Evolutionary conservation across 2,113 vertebrate species (phyloP).

Genomic region (Thunnus thynnus): DNA sequence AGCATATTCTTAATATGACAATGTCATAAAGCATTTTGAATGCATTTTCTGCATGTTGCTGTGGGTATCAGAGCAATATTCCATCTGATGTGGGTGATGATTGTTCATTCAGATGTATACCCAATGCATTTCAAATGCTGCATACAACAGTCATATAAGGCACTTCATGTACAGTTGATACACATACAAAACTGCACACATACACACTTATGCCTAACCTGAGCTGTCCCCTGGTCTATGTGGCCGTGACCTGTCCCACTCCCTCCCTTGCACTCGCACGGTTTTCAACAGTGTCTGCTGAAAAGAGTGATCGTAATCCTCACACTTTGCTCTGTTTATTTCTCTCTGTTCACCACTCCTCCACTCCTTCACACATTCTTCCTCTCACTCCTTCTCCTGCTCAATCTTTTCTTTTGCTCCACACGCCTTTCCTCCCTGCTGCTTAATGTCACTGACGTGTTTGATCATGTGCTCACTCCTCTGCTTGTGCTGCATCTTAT

Average conservation of each 20-base stretch:
- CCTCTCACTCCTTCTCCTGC: slow-evolving; percentile 51
- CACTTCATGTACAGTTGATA: slow-evolving; percentile 15
- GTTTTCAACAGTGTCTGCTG: slow-evolving; percentile 80
- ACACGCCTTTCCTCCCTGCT: slow-evolving; percentile 37
- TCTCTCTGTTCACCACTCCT: slow-evolving; percentile 78
- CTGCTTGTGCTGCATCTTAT: slow-evolving; percentile 47
- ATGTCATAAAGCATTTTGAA: slow-evolving; percentile 48
- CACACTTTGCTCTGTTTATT: slow-evolving; percentile 80
- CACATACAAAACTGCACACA: slow-evolving; percentile 36
- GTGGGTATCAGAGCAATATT: slow-evolving; percentile 45
- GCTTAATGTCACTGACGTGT: slow-evolving; percentile 39
- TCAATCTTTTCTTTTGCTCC: slow-evolving; percentile 59
- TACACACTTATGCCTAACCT: slow-evolving; percentile 58
- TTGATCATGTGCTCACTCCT: slow-evolving; percentile 51
- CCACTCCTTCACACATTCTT: slow-evolving; percentile 59
- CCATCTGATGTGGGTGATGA: slow-evolving; percentile 9
- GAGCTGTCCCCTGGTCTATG: slow-evolving; percentile 73
- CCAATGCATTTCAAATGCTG: slow-evolving; percentile 66
- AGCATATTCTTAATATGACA: slow-evolving; percentile 40
- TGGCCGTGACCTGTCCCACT: slow-evolving; percentile 65
- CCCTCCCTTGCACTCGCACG: slow-evolving; percentile 62
- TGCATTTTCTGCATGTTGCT: slow-evolving; percentile 68
- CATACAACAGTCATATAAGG: slow-evolving; percentile 31
- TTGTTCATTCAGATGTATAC: slow-evolving; percentile 53
- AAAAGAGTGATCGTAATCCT: slow-evolving; percentile 76